Conservation (phyloP, 37 sponge, comb jelly and placozoan species). For the Hexactinellida sp. region DNA sequence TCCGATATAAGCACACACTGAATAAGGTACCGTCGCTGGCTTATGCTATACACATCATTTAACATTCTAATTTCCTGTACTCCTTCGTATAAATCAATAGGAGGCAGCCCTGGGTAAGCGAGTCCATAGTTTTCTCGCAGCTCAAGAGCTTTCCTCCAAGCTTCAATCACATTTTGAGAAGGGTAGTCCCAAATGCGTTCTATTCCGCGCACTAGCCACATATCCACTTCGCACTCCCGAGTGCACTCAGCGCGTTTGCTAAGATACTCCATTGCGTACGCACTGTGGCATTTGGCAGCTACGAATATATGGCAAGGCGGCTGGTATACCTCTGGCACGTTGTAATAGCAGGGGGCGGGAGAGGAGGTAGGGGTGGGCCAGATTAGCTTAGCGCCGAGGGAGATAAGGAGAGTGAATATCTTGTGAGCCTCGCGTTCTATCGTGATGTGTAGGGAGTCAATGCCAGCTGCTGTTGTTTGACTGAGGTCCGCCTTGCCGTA, state of each 20-base stretch:
- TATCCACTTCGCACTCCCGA: neutral
- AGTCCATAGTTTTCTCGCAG: neutral
- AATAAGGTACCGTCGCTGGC: neutral
- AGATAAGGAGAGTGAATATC: neutral
- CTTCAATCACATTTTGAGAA: neutral
- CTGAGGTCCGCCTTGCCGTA: neutral
- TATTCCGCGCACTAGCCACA: neutral
- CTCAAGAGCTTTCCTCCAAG: neutral
- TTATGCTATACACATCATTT: neutral
- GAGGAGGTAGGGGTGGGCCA: neutral
- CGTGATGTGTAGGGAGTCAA: conserved; percentile 1
- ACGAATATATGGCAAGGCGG: neutral
- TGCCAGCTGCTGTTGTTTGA: neutral
- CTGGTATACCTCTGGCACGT: neutral
- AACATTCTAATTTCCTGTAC: neutral
- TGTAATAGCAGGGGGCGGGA: neutral
- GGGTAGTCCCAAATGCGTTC: neutral
- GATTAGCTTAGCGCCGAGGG: neutral
- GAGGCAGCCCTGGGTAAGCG: neutral
- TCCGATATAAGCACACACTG: neutral
- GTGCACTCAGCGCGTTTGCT: neutral
- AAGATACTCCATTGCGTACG: neutral
- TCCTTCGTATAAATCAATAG: neutral
- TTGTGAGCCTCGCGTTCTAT: neutral
- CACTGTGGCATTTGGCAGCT: neutral